phyloP scores from a whole-genome alignment of 1,140 invertebrate species.

The Orchesella cincta region DNA sequence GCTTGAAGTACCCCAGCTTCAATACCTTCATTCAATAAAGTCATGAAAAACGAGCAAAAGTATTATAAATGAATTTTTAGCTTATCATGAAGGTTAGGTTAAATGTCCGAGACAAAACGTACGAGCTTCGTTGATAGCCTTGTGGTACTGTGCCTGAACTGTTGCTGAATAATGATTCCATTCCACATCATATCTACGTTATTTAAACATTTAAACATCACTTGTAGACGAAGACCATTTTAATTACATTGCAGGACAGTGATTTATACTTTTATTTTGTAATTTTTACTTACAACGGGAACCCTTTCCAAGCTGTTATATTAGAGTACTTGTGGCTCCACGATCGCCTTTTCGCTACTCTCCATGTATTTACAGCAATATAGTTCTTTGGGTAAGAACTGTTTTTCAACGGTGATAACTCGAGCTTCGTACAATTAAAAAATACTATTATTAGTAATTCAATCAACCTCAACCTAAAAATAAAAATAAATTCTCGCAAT shows the following conservation, averaged over 20 bases:
- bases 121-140: slow-evolving; percentile 23
- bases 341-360: slow-evolving; percentile 1
- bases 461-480: neutral
- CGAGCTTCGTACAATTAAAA: neutral
- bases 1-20: slow-evolving; percentile 7
- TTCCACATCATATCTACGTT: slow-evolving; percentile 16
- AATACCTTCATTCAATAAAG: too few relatives aligned
- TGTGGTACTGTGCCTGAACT: slow-evolving; percentile 17
- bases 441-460: neutral
- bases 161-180: slow-evolving; percentile 19
- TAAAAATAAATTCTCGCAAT: neutral
- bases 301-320: neutral
- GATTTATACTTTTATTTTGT: neutral
- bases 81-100: neutral
- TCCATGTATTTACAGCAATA: neutral
- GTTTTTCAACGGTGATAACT: neutral
- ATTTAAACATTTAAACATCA: neutral
- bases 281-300: neutral
- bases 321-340: slow-evolving; percentile 18
- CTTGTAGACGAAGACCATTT: neutral
- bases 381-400: slow-evolving; percentile 14
- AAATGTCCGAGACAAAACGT: neutral
- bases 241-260: too few relatives aligned
- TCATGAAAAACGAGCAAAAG: too few relatives aligned
- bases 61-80: neutral